Conservation (phyloP, 2,888 invertebrate species). For the Onthophagus sagittarius region DNA sequence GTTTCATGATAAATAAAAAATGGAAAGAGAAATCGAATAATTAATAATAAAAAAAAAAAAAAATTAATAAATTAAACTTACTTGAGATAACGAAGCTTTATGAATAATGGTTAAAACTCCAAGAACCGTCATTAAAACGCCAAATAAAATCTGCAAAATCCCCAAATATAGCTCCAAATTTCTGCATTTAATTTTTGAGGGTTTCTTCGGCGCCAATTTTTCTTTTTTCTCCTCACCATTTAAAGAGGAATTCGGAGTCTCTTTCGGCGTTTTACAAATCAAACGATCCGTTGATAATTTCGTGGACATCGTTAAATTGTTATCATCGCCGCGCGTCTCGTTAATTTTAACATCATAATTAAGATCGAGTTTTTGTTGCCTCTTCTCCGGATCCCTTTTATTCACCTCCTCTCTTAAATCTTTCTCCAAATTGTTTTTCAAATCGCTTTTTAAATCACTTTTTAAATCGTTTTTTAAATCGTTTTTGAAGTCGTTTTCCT, state of each 20-base stretch:
- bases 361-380: neutral
- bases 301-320: constrained; percentile 37
- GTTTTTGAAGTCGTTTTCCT: neutral
- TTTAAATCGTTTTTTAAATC: neutral
- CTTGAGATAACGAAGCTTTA: constrained; percentile 52
- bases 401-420: neutral
- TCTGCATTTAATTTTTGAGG: constrained; percentile 24
- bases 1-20: neutral
- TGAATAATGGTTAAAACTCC: constrained; percentile 62
- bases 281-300: constrained; percentile 55
- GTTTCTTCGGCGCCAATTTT: constrained; percentile 21
- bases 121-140: constrained; percentile 59
- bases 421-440: neutral
- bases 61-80: constrained; percentile 30
- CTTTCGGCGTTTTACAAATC: constrained; percentile 55
- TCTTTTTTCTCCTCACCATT: constrained; percentile 30
- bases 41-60: neutral
- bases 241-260: constrained; percentile 36
- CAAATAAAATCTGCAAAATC: constrained; percentile 60
- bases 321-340: constrained; percentile 15
- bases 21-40: neutral
- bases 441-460: neutral
- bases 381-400: neutral
- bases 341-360: neutral
- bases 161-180: constrained; percentile 47